phyloP scores from a whole-genome alignment of 2,888 invertebrate species.

The Eupithecia vulgata region DNA sequence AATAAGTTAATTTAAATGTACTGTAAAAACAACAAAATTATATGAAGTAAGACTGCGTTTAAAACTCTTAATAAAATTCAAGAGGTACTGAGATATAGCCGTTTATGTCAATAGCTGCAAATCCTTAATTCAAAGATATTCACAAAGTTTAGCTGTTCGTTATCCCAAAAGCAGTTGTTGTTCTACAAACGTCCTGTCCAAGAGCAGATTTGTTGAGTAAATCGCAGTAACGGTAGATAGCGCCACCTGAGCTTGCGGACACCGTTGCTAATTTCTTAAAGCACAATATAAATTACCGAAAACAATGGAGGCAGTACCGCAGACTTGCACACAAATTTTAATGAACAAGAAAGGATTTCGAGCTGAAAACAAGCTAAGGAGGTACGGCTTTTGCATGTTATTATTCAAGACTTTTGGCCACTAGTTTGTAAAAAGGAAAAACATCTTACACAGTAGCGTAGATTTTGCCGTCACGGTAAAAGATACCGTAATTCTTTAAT shows the following conservation, averaged over 20 bases:
- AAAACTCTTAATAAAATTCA: neutral
- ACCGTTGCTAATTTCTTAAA: slow-evolving; percentile 73
- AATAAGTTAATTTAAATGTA: neutral
- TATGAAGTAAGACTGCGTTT: neutral
- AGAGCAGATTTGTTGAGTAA: slow-evolving; percentile 62
- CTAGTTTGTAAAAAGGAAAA: neutral
- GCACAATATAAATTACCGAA: slow-evolving; percentile 78
- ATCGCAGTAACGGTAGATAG: slow-evolving; percentile 71
- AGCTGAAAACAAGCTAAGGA: slow-evolving; percentile 51
- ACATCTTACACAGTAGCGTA: neutral
- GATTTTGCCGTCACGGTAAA: neutral
- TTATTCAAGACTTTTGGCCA: neutral
- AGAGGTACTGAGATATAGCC: neutral
- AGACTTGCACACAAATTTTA: slow-evolving; percentile 55
- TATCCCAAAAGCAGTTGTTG: slow-evolving; percentile 53
- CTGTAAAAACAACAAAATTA: neutral
- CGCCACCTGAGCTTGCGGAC: slow-evolving; percentile 66
- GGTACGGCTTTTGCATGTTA: slow-evolving; percentile 11
- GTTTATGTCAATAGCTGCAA: neutral
- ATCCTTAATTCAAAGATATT: neutral
- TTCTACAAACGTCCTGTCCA: slow-evolving; percentile 68
- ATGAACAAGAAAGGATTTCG: slow-evolving; percentile 64
- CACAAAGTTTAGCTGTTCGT: neutral
- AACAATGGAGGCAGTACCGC: slow-evolving; percentile 68
- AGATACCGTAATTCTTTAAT: neutral